phyloP scores from a whole-genome alignment of 2,888 invertebrate species.

The Auanema sp. region DNA sequence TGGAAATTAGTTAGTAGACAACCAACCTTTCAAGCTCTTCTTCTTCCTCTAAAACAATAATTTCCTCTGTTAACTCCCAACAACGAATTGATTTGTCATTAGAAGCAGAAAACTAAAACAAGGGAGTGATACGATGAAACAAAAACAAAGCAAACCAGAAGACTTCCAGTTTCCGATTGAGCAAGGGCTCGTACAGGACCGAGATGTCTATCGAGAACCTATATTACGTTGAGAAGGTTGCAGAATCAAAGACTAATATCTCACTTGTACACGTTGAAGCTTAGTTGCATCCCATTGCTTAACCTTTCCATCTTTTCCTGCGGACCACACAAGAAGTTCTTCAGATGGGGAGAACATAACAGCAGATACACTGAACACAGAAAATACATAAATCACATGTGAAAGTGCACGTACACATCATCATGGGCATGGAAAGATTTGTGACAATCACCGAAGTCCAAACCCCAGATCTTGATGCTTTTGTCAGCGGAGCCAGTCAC shows the following conservation, averaged over 20 bases:
- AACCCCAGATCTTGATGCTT: constrained; percentile 94
- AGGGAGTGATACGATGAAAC: background rate
- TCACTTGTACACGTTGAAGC: constrained; percentile 80
- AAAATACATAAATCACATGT: background rate
- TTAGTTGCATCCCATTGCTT: constrained; percentile 96
- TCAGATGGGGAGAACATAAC: constrained; percentile 83
- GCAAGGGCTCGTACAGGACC: constrained; percentile 54
- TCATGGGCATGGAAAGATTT: constrained; percentile 92
- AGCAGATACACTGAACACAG: constrained; percentile 76
- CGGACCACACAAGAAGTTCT: constrained; percentile 87
- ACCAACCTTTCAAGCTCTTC: constrained; percentile 72
- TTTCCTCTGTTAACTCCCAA: constrained; percentile 83
- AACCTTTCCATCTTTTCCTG: constrained; percentile 84
- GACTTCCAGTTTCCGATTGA: constrained; percentile 43
- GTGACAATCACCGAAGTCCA: constrained; percentile 98
- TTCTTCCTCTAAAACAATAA: constrained; percentile 87
- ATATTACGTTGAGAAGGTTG: background rate
- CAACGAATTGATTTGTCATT: constrained; percentile 84
- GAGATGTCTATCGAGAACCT: constrained; percentile 73
- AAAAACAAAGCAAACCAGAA: constrained; percentile 39
- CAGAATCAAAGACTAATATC: background rate
- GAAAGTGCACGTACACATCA: constrained; percentile 69
- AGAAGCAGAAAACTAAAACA: constrained; percentile 73
- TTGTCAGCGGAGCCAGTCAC: constrained; percentile 93
- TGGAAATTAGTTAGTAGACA: background rate